A percentile compares a stretch with the other conserved stretches of the same genome.
These are phyloP conservation scores for Epinotia demarniana DNA, from an alignment of 2,888 invertebrate genomes.

Conservation along the genomic window DNA sequence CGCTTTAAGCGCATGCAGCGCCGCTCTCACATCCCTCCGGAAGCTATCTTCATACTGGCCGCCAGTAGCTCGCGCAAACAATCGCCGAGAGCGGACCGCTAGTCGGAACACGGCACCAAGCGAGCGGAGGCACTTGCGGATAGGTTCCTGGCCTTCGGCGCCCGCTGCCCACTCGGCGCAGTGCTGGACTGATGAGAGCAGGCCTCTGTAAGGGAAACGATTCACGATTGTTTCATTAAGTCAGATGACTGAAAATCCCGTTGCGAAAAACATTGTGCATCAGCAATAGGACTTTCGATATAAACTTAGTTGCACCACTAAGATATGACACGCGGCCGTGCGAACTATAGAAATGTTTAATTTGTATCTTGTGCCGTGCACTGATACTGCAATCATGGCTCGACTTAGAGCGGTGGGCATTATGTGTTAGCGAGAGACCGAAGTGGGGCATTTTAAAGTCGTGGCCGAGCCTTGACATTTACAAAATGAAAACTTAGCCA, in stretches of 20 bases:
- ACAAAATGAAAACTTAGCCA: too few species aligned
- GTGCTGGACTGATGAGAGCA: constrained; percentile 95
- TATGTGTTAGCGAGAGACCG: too few species aligned
- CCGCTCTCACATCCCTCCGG: constrained; percentile 90
- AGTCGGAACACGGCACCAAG: constrained; percentile 97
- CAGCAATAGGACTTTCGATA: too few species aligned
- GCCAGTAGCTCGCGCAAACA: constrained; percentile 94
- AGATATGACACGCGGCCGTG: too few species aligned
- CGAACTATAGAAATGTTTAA: too few species aligned
- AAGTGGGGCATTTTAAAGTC: too few species aligned
- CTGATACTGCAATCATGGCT: too few species aligned
- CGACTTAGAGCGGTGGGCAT: too few species aligned
- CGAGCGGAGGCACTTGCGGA: constrained; percentile 95
- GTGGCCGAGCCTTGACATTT: too few species aligned
- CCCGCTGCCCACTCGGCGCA: constrained; percentile 94
- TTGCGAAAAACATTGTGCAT: too few species aligned
- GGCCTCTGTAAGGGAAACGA: constrained; percentile 84
- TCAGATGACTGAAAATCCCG: neutral
- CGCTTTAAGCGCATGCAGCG: constrained; percentile 91
- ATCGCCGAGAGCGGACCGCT: constrained; percentile 93
- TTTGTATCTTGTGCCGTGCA: too few species aligned
- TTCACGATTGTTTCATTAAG: neutral
- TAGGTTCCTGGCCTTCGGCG: constrained; percentile 94
- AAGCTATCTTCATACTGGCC: constrained; percentile 96
- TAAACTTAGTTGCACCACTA: too few species aligned